Base-by-base conservation (phyloP, 2,888 invertebrate species). In the Eupeodes luniger region DNA sequence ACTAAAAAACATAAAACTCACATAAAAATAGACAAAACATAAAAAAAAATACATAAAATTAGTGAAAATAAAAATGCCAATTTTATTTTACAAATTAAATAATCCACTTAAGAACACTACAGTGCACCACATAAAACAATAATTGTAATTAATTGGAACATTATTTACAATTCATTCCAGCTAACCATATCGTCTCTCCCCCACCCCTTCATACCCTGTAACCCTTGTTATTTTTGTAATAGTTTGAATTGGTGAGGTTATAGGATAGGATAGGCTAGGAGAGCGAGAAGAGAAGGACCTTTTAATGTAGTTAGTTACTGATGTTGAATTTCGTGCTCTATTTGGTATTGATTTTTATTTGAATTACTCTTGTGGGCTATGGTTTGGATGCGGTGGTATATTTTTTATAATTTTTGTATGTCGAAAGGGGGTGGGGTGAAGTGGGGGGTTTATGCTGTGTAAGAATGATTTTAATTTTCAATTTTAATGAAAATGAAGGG, bases 311-410 rank as follows among this genome's bases (percentile, higher is more conserved):
- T 70, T 70, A 70, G 14, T 55, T 11, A 55, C 55, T 59, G 34
- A 40, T 55, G 57, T 7, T 47, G 44, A 70, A 70, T 57, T 57
- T 70, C 19, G 40, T 70, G 55, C 55, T 69, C 55, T 70, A 70
- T 70, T 70, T 70, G 70, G 40, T 70, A 70, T 70, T 70, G 70
- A 70, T 70, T 70, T 66, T 57, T 70, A 19, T 55, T 57, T 70
- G 57, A 70, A 66, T 66, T 66, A 27, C 40, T n/a, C 34, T 59
- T 10, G 47, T 47, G 47, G 47, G 10, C 47, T 10, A 10, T 7
- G 10, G 44, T 6, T 44, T 12, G 47, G 12, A 10, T 47, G 47
- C 2, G 44, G 36, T 11, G 11, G 47, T 5, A 49, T 2, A 66
- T 66, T 49, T 27, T 66, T 66, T 66, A 47, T 66, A 19, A 47